Percentiles rank a stretch among this genome's conserved stretches.
These are phyloP conservation scores for Antidorcas marsupialis DNA, from an alignment of 2,113 vertebrate species.

Conservation along the genomic window DNA sequence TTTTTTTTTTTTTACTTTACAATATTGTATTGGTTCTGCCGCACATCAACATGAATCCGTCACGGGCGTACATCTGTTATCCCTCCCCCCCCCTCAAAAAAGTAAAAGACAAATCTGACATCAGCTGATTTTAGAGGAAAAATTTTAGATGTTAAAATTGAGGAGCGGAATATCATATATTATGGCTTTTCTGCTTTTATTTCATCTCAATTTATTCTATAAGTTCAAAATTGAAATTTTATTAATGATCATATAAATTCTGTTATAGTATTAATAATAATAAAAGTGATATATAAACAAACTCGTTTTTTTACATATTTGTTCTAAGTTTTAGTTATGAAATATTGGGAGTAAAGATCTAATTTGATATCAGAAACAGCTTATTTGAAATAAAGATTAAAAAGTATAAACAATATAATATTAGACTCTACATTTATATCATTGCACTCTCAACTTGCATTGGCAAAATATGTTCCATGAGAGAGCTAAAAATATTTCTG, in stretches of 20 bases:
- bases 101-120: neutral
- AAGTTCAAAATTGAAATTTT: neutral
- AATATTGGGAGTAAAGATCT: conserved; percentile 13
- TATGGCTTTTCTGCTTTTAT: neutral
- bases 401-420: conserved; percentile 14
- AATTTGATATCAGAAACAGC: neutral
- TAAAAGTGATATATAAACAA: neutral
- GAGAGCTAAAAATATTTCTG: neutral
- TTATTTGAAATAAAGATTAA: neutral
- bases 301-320: neutral
- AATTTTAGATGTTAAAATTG: conserved; percentile 1
- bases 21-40: no score
- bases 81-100: rapidly evolving
- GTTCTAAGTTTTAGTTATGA: neutral
- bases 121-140: neutral
- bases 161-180: neutral
- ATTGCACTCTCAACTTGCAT: neutral
- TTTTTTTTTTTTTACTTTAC: no score
- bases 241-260: neutral
- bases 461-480: neutral
- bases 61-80: rapidly evolving
- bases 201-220: neutral
- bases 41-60: no score
- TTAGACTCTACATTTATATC: neutral
- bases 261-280: neutral